Evolutionary conservation across 2,113 vertebrate genomes (phyloP), one percentile per base, ranked within the genome.

Genomic region (Nesogale talazaci): DNA sequence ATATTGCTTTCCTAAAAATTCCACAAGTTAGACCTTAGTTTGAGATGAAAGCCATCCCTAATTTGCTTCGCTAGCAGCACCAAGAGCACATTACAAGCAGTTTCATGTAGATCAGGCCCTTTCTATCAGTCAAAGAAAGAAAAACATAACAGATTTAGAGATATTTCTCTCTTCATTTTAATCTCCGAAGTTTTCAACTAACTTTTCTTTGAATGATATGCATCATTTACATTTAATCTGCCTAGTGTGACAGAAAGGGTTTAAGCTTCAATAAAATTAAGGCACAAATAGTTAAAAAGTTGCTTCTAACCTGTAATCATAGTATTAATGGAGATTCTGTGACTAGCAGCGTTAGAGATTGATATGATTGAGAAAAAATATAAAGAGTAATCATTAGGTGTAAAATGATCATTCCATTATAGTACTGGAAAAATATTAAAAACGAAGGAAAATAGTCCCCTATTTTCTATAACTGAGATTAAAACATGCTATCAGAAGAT

Each of bases 381-480:
- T 10, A 59, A 29, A 61, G 83, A 72, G 70, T 11, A 65, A 12
- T 56, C 92, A 78, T 72, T 78, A 72, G 46, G 31, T 85, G 92
- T 83, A 7, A 38, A 89, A 83, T 61, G 3, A 91, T 7, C 16
- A 92, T 89, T 94, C 78, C 65, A 80, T 8, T 59, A 46, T 79
- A 65, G 52, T 84, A 84, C 40, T 22, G 85, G 38, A 69, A 85
- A 85, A 92, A 70, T 76, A 91, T 83, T 86, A 92, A 93, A 82
- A 82, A 86, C 27, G 65, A 84, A 69, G 57, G 46, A 52, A 52
- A 52, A 84, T 65, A 72, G 6, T 0, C 0, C 5, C 15, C 16
- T 91, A 87, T 70, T 70, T 95, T 82, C 67, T 88, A 92, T 94
- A 95, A 36, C 27, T 91, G 52, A 92, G 52, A 88, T 88, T 42